Conservation (phyloP, 92 coral and sea anemone species). For the Heliopora coerulea region DNA sequence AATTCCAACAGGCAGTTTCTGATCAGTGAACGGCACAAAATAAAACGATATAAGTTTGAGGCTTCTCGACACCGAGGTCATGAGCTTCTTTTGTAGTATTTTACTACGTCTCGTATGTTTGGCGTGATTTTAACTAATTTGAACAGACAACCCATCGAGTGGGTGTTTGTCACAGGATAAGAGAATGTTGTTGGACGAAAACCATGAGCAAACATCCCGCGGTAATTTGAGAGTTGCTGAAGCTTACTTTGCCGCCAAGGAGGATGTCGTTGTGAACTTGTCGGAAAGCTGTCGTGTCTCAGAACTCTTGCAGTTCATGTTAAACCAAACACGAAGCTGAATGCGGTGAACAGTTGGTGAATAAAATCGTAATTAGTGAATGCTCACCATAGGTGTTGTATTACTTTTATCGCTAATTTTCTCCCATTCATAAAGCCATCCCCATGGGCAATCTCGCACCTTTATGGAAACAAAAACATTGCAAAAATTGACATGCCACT, state of each 20-base stretch:
- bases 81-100: background rate
- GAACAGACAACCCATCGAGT: slow-evolving; percentile 28
- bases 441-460: slow-evolving; percentile 10
- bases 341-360: slow-evolving; percentile 14
- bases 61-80: background rate
- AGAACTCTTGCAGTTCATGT: slow-evolving; percentile 7
- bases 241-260: slow-evolving; percentile 37
- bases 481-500: background rate
- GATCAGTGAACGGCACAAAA: no score
- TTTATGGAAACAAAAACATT: slow-evolving; percentile 22
- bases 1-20: no score
- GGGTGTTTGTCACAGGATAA: slow-evolving; percentile 45
- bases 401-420: slow-evolving; percentile 8
- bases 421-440: slow-evolving; percentile 14
- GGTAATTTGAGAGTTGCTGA: slow-evolving; percentile 20
- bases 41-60: background rate
- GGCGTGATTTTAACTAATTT: slow-evolving; percentile 13
- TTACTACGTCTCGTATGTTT: background rate
- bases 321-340: background rate
- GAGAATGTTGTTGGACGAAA: slow-evolving; percentile 45
- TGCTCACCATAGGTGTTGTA: slow-evolving; percentile 31
- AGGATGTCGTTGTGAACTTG: background rate
- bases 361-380: slow-evolving; percentile 37
- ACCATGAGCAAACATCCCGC: slow-evolving; percentile 36
- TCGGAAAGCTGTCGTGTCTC: background rate